Evolutionary conservation across 2,888 invertebrate species (phyloP).

Genomic region (Drosophila paranaensis): DNA sequence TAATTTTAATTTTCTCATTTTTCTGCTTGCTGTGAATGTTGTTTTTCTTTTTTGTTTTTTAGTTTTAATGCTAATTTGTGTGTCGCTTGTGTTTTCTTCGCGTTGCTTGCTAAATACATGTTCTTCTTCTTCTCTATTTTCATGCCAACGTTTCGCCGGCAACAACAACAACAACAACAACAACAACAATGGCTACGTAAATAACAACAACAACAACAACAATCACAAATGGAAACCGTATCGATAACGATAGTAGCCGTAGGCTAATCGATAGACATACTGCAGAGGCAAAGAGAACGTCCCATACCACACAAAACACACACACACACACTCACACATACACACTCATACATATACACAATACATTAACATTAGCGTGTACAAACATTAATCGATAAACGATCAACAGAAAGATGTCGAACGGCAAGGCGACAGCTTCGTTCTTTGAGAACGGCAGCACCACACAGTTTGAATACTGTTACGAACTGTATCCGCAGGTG

Average conservation of each 20-base stretch:
- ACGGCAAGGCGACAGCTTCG: conserved; percentile 89
- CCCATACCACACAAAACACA: conserved; percentile 1
- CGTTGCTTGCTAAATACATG: conserved; percentile 29
- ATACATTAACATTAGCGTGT: conserved; percentile 3
- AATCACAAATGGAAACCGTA: conserved; percentile 22
- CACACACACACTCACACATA: neutral
- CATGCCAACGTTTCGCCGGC: conserved; percentile 60
- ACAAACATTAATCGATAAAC: conserved; percentile 17
- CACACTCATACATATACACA: neutral
- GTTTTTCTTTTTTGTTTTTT: no score
- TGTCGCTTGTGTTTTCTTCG: conserved; percentile 41
- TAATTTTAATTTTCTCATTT: conserved; percentile 14
- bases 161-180: conserved; percentile 40
- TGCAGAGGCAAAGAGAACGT: conserved; percentile 18
- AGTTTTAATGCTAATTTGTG: conserved; percentile 65
- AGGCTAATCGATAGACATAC: conserved; percentile 21
- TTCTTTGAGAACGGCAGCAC: conserved; percentile 96
- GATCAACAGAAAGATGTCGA: conserved; percentile 50
- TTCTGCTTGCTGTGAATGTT: conserved; percentile 16
- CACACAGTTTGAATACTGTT: conserved; percentile 88
- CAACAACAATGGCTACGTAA: conserved; percentile 24
- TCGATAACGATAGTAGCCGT: conserved; percentile 37
- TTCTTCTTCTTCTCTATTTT: conserved; percentile 53
- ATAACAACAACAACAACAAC: conserved; percentile 29
- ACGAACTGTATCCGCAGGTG: conserved; percentile 96